These are phyloP conservation scores for Sorex fumeus DNA, from an alignment of 2,113 vertebrate species.

Conservation along the genomic window DNA sequence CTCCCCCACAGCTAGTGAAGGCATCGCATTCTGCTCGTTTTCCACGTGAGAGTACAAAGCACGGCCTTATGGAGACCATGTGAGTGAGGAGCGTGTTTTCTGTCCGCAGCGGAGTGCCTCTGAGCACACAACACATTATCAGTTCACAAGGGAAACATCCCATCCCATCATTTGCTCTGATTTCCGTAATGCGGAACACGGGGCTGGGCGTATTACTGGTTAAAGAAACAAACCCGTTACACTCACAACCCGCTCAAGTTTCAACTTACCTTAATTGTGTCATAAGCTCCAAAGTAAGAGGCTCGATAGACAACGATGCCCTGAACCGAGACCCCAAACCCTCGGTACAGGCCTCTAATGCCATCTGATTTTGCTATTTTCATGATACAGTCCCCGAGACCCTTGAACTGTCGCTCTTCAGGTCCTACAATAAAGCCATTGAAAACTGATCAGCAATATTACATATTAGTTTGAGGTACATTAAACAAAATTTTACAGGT, in stretches of 20 bases:
- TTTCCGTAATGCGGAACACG: conserved; percentile 51
- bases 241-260: not conserved
- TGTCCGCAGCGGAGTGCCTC: not conserved
- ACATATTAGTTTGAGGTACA: not conserved
- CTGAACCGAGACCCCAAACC: conserved; percentile 83
- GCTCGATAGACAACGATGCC: conserved; percentile 81
- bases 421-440: conserved; percentile 74
- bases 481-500: conserved; percentile 47
- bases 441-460: not conserved
- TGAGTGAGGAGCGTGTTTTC: not conserved
- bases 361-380: conserved; percentile 81
- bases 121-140: too few relatives aligned
- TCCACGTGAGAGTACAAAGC: not conserved
- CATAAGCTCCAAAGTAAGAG: conserved; percentile 84
- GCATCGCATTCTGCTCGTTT: conserved; percentile 7
- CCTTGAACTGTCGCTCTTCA: conserved; percentile 81
- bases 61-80: not conserved
- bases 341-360: conserved; percentile 79
- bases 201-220: not conserved
- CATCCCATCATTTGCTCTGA: conserved; percentile 53
- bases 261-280: conserved; percentile 83
- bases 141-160: too few relatives aligned
- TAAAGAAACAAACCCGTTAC: conserved; percentile 32
- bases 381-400: conserved; percentile 81
- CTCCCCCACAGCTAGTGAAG: not conserved